Percentiles rank a stretch among this genome's conserved stretches.
Conservation (phyloP, 2,888 invertebrate genomes). For the Neelides folsomi region DNA sequence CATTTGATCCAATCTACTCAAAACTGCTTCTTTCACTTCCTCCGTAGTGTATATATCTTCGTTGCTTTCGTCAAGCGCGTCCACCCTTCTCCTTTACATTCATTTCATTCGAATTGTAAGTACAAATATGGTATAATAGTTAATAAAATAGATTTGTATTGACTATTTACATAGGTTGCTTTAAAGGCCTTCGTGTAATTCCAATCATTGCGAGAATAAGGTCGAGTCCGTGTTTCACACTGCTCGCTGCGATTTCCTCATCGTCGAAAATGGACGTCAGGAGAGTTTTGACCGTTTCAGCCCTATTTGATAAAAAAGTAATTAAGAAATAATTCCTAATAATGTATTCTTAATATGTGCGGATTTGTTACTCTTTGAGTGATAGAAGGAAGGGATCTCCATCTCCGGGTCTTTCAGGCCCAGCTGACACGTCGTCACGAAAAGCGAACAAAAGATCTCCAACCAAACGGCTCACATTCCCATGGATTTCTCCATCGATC, state of each 20-base stretch:
- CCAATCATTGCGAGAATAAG: conserved; percentile 27
- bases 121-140: no score
- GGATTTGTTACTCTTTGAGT: conserved; percentile 34
- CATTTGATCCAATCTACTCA: conserved; percentile 9
- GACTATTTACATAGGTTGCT: conserved; percentile 21
- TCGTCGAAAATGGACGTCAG: conserved; percentile 61
- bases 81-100: neutral
- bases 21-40: conserved; percentile 5
- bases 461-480: conserved; percentile 74
- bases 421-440: conserved; percentile 42
- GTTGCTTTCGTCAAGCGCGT: conserved; percentile 10
- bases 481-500: conserved; percentile 60
- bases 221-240: conserved; percentile 28
- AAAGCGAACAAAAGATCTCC: conserved; percentile 67
- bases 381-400: conserved; percentile 57
- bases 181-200: conserved; percentile 24
- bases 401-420: conserved; percentile 44
- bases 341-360: conserved; percentile 3
- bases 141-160: no score
- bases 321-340: no score
- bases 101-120: no score
- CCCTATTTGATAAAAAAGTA: no score
- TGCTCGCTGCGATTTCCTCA: conserved; percentile 47
- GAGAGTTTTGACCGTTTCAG: conserved; percentile 52
- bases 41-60: conserved; percentile 5